These are phyloP conservation scores for Palythoa grandiflora DNA, from an alignment of 92 coral and sea anemone genomes.

Conservation along the genomic window DNA sequence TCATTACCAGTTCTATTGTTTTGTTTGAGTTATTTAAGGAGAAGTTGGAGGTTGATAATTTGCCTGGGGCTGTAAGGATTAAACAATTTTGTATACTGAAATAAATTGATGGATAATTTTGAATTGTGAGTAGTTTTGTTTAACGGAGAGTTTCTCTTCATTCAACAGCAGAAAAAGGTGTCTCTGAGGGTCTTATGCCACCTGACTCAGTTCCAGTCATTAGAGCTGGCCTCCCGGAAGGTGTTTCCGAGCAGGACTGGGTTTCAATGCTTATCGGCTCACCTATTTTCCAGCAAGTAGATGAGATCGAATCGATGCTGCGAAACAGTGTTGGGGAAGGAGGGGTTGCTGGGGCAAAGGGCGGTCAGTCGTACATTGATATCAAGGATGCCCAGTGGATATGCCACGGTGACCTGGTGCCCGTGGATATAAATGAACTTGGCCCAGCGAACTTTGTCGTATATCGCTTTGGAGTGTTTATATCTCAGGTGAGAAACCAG, in stretches of 20 bases:
- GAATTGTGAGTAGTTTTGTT: background rate
- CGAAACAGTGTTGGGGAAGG: conserved; percentile 94
- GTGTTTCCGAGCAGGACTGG: conserved; percentile 97
- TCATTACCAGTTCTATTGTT: too few relatives aligned
- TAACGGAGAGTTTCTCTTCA: background rate
- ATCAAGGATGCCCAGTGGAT: conserved; percentile 99
- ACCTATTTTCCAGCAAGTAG: conserved; percentile 93
- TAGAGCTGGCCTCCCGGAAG: conserved; percentile 85
- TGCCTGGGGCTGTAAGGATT: background rate
- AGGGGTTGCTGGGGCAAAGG: conserved; percentile 93
- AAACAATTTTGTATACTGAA: background rate
- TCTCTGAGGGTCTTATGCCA: conserved; percentile 15
- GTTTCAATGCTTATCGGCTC: conserved; percentile 94
- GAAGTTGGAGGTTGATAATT: too few relatives aligned
- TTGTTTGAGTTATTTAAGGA: too few relatives aligned
- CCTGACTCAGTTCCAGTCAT: conserved; percentile 67
- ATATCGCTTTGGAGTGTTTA: conserved; percentile 97
- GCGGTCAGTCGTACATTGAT: conserved; percentile 92
- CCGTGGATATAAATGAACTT: conserved; percentile 95
- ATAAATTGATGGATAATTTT: background rate
- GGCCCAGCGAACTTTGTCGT: conserved; percentile 97
- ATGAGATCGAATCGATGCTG: conserved; percentile 90
- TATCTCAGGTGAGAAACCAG: conserved; percentile 40
- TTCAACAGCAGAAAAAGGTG: conserved; percentile 32
- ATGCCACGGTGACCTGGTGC: conserved; percentile 94